A percentile compares a stretch with the other conserved stretches of the same genome.
phyloP scores from a whole-genome alignment of 2,888 invertebrate species.

The Hypena proboscidalis region DNA sequence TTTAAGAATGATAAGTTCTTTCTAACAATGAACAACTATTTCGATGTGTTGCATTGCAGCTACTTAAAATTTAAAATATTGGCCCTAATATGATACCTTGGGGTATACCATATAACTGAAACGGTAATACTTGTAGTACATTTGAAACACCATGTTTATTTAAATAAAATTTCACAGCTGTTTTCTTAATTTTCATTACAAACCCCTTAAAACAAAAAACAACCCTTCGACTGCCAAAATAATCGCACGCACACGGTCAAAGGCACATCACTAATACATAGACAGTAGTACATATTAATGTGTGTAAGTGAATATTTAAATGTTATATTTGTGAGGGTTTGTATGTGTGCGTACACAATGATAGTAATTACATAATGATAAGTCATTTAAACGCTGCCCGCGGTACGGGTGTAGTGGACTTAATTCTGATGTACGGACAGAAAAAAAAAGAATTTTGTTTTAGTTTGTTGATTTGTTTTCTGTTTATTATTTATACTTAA shows the following conservation, averaged over 20 bases:
- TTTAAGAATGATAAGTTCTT: no score
- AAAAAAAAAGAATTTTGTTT: no score
- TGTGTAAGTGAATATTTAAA: conserved; percentile 1
- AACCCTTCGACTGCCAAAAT: conserved; percentile 21
- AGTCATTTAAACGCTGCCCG: conserved; percentile 80
- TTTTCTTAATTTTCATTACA: conserved; percentile 1
- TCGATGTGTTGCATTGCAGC: no score
- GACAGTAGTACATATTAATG: not conserved
- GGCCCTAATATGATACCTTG: conserved; percentile 1
- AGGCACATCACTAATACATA: not conserved
- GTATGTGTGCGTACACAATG: conserved; percentile 69
- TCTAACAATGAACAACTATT: no score
- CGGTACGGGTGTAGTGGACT: conserved; percentile 71
- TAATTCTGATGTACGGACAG: conserved; percentile 63
- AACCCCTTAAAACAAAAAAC: conserved; percentile 9
- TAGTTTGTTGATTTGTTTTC: no score
- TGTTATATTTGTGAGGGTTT: conserved; percentile 17
- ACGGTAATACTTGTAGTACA: no score
- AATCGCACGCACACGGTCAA: conserved; percentile 5
- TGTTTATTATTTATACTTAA: no score
- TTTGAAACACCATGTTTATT: no score
- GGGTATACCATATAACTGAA: not conserved
- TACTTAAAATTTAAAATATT: no score
- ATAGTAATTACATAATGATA: conserved; percentile 85
- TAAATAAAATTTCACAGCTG: not conserved